Percentiles rank a stretch among this genome's conserved stretches.
phyloP scores from a whole-genome alignment of 1,140 invertebrate genomes.

The Orchestia grillus region DNA sequence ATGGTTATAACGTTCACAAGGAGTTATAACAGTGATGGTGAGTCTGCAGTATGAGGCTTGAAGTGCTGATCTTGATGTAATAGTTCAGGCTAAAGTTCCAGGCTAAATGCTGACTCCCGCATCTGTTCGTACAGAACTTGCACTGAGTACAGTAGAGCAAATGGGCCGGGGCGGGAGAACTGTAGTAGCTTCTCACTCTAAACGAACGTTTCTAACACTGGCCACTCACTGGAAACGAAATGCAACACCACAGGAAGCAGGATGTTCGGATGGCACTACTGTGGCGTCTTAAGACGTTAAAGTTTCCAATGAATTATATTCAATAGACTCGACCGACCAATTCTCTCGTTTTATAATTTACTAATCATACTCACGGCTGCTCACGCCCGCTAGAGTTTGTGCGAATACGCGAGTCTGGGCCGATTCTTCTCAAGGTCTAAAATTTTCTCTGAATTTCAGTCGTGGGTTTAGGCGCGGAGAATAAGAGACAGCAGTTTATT shows the following conservation, averaged over 20 bases:
- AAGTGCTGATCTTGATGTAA: background rate
- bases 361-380: too few relatives aligned
- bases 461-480: too few relatives aligned
- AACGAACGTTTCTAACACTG: background rate
- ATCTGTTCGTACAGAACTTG: background rate
- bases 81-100: background rate
- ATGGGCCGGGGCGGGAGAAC: too few relatives aligned
- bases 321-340: background rate
- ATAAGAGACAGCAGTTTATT: too few relatives aligned
- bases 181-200: background rate
- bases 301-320: background rate
- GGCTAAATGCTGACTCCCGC: background rate
- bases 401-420: too few relatives aligned
- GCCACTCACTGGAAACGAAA: background rate
- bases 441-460: too few relatives aligned
- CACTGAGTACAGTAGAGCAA: too few relatives aligned
- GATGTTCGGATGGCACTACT: background rate
- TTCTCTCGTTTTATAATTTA: too few relatives aligned
- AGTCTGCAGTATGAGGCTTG: background rate
- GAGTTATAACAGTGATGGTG: background rate
- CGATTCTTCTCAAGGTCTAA: too few relatives aligned
- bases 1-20: background rate
- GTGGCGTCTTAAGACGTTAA: background rate
- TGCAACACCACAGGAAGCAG: background rate
- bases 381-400: too few relatives aligned